These are phyloP conservation scores for Drosophila anomalata DNA, from an alignment of 2,888 invertebrate species.

Conservation along the genomic window DNA sequence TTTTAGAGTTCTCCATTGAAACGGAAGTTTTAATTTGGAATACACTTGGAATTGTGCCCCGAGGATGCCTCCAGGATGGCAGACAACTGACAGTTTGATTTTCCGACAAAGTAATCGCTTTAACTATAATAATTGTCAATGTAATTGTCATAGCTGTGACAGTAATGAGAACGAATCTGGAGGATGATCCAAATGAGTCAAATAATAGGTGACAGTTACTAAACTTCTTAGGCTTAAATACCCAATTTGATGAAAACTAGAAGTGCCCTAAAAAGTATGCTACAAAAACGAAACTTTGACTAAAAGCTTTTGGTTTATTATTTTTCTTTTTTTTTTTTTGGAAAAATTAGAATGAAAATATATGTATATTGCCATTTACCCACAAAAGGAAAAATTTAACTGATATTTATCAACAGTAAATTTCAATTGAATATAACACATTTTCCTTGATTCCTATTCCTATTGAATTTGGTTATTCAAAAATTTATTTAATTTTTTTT, in stretches of 20 bases:
- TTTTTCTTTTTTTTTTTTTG: background rate
- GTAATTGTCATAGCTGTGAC: slow-evolving; percentile 22
- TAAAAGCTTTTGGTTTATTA: background rate
- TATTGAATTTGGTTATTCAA: too few species aligned
- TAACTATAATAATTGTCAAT: slow-evolving; percentile 24
- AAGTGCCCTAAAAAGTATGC: background rate
- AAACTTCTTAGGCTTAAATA: background rate
- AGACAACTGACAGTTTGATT: slow-evolving; percentile 16
- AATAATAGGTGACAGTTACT: background rate
- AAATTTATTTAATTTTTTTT: too few species aligned
- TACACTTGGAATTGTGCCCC: background rate
- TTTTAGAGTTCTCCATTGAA: slow-evolving; percentile 3
- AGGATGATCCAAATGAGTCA: slow-evolving; percentile 9
- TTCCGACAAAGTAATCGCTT: slow-evolving; percentile 5
- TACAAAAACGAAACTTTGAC: background rate
- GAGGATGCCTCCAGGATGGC: background rate
- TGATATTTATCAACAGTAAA: background rate
- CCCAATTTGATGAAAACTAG: background rate
- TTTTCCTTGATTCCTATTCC: too few species aligned
- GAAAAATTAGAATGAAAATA: background rate
- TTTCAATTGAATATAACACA: background rate
- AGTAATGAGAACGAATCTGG: slow-evolving; percentile 7
- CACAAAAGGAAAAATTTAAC: background rate
- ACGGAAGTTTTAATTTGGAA: background rate
- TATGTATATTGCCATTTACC: background rate